phyloP scores from a whole-genome alignment of 2,797 vertebrate genomes.

The Otus scops region DNA sequence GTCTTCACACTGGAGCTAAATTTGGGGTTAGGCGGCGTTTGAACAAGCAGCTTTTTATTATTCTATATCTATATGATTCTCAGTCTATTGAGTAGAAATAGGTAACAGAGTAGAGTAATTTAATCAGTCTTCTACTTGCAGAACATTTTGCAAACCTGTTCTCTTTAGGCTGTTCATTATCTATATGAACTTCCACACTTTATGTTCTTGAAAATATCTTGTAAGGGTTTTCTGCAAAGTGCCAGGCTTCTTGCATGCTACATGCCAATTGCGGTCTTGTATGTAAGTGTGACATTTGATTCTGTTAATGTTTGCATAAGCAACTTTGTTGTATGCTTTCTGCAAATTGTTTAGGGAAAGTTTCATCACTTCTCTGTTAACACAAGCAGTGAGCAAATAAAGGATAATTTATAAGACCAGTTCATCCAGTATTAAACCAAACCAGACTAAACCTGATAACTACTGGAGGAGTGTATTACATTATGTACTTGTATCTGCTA shows the following conservation, averaged over 20 bases:
- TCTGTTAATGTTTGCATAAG: neutral
- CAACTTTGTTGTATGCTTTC: neutral
- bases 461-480: neutral
- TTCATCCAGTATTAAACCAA: neutral
- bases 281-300: neutral
- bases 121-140: neutral
- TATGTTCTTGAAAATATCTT: neutral
- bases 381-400: neutral
- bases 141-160: neutral
- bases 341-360: neutral
- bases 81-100: neutral
- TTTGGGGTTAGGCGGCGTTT: neutral
- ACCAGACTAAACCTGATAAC: neutral
- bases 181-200: neutral
- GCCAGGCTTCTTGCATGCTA: neutral
- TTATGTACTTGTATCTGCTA: neutral
- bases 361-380: neutral
- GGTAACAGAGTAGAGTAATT: neutral
- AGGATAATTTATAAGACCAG: neutral
- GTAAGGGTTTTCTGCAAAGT: neutral
- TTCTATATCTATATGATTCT: rapidly evolving
- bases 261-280: neutral
- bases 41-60: neutral
- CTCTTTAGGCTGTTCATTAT: neutral
- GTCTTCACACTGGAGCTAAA: neutral